phyloP scores from a whole-genome alignment of 2,888 invertebrate genomes.

The Griposia aprilina region DNA sequence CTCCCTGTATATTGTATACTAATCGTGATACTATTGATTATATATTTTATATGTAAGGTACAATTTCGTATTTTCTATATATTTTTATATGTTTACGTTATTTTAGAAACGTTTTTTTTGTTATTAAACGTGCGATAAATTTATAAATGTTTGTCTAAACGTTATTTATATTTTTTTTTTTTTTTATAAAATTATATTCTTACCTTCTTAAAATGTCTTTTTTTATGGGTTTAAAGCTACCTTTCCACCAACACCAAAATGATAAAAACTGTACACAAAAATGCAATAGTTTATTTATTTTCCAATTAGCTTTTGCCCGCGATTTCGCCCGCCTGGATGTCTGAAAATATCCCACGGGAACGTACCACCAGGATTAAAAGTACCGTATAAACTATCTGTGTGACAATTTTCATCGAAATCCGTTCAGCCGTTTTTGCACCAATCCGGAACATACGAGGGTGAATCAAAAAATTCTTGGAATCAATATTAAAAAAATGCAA shows the following conservation, averaged over 20 bases:
- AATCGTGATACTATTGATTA: background rate
- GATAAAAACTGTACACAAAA: background rate
- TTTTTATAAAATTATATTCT: conserved; percentile 9
- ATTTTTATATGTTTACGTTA: conserved; percentile 3
- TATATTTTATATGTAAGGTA: conserved; percentile 4
- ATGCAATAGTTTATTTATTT: background rate
- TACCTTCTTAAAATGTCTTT: background rate
- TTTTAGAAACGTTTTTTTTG: background rate
- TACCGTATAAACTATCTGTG: too few species aligned
- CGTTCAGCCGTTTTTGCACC: too few species aligned
- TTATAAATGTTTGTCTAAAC: background rate
- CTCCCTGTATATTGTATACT: conserved; percentile 10
- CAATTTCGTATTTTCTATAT: background rate
- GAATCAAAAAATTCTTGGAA: too few species aligned
- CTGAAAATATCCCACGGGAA: too few species aligned
- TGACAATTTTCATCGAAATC: too few species aligned
- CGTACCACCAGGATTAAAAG: too few species aligned
- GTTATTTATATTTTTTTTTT: background rate
- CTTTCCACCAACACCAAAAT: background rate
- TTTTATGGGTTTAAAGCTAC: background rate
- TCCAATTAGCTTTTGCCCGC: too few species aligned
- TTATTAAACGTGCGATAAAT: background rate
- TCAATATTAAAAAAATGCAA: too few species aligned
- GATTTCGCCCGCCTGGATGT: too few species aligned
- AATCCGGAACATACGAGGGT: too few species aligned